Evolutionary conservation across 2,797 vertebrate genomes (phyloP), one percentile per base, ranked within the genome.

Genomic region (Channa striata): DNA sequence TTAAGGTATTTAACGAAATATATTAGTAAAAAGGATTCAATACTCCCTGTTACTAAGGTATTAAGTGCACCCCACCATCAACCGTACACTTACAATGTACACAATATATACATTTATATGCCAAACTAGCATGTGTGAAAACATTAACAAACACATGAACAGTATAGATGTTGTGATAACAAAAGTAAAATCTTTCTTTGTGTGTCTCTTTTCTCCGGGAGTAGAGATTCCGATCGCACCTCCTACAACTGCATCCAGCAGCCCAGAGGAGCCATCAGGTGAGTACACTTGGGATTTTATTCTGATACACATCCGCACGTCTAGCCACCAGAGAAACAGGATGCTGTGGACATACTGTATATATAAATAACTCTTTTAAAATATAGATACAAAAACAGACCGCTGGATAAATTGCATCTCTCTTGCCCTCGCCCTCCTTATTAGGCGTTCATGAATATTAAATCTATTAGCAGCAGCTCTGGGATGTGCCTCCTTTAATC

Each of bases 171-270:
- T 21, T 4, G 8, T 51, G 16, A 47, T 43, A 34, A 70, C 56
- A 20, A 62, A 62, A 74, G 65, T 84, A 12, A 46, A 46, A 82
- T 74, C 6, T 79, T 36, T 84, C 21, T 78, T 59, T 91, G 65
- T 91, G 58, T 83, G n/a, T 74, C 20, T 53, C 74, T 72, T 80
- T 76, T 62, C 61, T 70, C 73, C 47, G 49, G 36, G 85, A 92
- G 90, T 89, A 98, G 97, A 99, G 93, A 99, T 99, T 85, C 97
- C 97, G 0, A 93, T 96, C 0, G 95, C 94, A 0, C 96, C 96
- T 0, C 96, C 95, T 0, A 96, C 97, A 30, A 97, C 97, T 0
- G 89, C 95, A 0, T 91, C 96, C 81, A 98, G 95, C 94, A 96
- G 95, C 65, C 93, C 95, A 0, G 97, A 98, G 78, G 96, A 97